Evolutionary conservation across 2,797 vertebrate genomes (phyloP).

Genomic region (Siniperca undulata): DNA sequence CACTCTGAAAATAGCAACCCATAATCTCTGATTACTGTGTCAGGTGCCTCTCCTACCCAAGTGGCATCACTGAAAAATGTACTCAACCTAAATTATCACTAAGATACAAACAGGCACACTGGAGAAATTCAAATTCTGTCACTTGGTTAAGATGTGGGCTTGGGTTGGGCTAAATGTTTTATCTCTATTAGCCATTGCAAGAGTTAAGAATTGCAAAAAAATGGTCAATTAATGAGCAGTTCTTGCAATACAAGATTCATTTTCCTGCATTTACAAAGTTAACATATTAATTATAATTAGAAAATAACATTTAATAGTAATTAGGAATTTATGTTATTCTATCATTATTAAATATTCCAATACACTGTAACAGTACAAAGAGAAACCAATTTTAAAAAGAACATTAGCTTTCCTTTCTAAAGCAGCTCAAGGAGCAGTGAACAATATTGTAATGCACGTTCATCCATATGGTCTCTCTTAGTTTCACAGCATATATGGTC

Average conservation of each 20-base stretch:
- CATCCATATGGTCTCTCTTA: constrained; percentile 30
- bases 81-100: not conserved
- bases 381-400: not conserved
- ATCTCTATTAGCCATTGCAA: not conserved
- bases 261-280: no score
- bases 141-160: not conserved
- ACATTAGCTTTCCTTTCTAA: constrained; percentile 4
- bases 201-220: no score
- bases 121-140: not conserved
- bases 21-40: not conserved
- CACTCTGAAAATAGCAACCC: constrained; percentile 2
- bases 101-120: not conserved
- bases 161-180: not conserved
- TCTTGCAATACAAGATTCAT: no score
- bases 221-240: not conserved
- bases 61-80: not conserved
- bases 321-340: no score
- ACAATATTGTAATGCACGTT: constrained; percentile 36
- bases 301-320: no score
- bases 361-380: constrained; percentile 2
- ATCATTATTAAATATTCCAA: constrained; percentile 11
- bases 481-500: constrained; percentile 31
- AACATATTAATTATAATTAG: no score
- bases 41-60: not conserved
- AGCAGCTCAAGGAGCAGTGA: constrained; percentile 14